These are phyloP conservation scores for Cepphus grylle DNA, from an alignment of 2,113 vertebrate species.

Conservation along the genomic window DNA sequence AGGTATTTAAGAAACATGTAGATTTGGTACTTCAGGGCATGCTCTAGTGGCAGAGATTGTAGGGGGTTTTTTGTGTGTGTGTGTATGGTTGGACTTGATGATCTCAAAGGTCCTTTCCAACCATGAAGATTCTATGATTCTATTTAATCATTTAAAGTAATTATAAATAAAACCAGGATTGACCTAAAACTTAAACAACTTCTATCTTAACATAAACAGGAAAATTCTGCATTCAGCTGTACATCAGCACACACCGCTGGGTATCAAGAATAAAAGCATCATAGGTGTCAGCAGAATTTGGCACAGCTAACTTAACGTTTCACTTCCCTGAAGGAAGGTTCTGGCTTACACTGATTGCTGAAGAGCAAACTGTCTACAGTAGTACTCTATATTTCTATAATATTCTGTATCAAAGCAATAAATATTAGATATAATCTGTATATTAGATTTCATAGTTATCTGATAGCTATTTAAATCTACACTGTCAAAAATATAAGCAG, in stretches of 20 bases:
- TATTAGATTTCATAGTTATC: constrained; percentile 50
- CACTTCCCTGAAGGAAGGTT: neutral
- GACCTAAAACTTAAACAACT: neutral
- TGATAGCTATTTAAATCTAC: constrained; percentile 58
- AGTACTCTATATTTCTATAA: constrained; percentile 16
- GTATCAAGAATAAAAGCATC: neutral
- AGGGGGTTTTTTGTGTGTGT: no score
- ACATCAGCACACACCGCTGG: neutral
- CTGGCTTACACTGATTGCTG: neutral
- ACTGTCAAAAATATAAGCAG: constrained; percentile 51
- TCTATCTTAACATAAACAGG: neutral
- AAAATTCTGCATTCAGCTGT: neutral
- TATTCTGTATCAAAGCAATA: constrained; percentile 56
- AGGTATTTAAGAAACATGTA: no score
- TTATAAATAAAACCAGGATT: neutral
- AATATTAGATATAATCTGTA: constrained; percentile 66
- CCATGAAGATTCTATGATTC: no score
- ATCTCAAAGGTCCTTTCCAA: no score
- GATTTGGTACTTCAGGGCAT: no score
- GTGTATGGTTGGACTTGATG: no score
- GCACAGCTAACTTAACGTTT: neutral
- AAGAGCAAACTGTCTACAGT: constrained; percentile 21
- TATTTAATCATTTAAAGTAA: neutral
- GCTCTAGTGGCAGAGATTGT: no score
- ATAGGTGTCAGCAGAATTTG: neutral